Evolutionary conservation across 2,113 vertebrate species (phyloP).

Genomic region (Scomber japonicus): DNA sequence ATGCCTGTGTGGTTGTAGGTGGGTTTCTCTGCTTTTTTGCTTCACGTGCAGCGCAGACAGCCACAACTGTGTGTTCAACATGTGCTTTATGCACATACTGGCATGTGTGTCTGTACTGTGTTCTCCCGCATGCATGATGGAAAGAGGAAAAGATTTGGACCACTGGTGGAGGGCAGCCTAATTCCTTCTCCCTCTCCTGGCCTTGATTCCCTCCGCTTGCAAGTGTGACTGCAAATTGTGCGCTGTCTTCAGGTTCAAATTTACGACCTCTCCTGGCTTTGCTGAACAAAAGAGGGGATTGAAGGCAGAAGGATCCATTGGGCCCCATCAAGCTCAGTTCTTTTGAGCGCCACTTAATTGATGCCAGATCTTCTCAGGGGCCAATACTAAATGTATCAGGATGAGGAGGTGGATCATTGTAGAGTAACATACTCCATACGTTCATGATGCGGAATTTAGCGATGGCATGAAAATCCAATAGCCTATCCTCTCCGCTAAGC

Average conservation of each 20-base stretch:
- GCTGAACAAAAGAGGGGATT: conserved; percentile 80
- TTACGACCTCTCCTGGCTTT: conserved; percentile 78
- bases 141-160: conserved; percentile 63
- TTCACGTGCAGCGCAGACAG: conserved; percentile 13
- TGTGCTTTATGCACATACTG: conserved; percentile 42
- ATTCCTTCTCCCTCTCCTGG: conserved; percentile 69
- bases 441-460: conserved; percentile 71
- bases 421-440: conserved; percentile 71
- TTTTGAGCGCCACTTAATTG: conserved; percentile 79
- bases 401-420: conserved; percentile 65
- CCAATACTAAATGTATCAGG: conserved; percentile 64
- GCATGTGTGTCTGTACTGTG: conserved; percentile 26
- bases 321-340: conserved; percentile 75
- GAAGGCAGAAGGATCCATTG: conserved; percentile 76
- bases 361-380: conserved; percentile 82
- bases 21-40: conserved; percentile 55
- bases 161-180: conserved; percentile 54
- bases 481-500: conserved; percentile 54
- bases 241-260: conserved; percentile 83
- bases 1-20: conserved; percentile 50
- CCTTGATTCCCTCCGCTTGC: conserved; percentile 67
- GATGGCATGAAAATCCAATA: conserved; percentile 64
- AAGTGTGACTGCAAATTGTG: conserved; percentile 85
- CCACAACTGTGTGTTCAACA: conserved; percentile 43
- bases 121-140: conserved; percentile 41